A percentile compares a stretch with the other conserved stretches of the same genome.
Conservation (phyloP, 2,888 invertebrate species). For the Agrotis segetum region DNA sequence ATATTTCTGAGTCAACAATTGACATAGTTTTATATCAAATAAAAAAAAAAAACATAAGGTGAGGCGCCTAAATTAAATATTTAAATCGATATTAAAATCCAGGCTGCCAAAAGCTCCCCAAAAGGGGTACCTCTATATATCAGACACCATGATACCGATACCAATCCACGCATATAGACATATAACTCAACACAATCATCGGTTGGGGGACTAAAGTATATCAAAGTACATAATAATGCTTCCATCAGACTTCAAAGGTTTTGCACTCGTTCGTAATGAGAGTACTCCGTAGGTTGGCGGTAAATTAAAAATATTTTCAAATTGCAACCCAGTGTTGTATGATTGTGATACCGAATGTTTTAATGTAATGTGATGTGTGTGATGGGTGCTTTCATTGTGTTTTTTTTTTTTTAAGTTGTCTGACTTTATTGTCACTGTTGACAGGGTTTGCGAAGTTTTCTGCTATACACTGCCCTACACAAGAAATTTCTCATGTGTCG, state of each 20-base stretch:
- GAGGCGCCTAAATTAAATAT: too few species aligned
- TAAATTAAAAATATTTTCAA: conserved; percentile 84
- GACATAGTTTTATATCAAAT: too few species aligned
- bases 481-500: too few species aligned
- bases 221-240: conserved; percentile 58
- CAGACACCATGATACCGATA: conserved; percentile 30
- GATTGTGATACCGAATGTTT: conserved; percentile 58
- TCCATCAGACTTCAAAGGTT: conserved; percentile 78
- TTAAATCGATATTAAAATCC: neutral
- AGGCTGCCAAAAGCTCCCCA: neutral
- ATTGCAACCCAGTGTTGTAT: conserved; percentile 68
- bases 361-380: conserved; percentile 27
- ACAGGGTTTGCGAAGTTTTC: neutral
- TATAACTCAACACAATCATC: conserved; percentile 60
- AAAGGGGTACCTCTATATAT: neutral
- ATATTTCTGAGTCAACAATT: neutral
- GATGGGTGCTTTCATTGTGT: neutral
- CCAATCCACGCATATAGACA: conserved; percentile 49
- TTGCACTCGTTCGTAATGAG: conserved; percentile 73
- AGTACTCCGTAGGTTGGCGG: conserved; percentile 70
- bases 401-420: neutral
- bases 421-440: neutral
- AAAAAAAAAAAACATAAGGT: too few species aligned
- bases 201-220: conserved; percentile 58
- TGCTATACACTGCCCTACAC: too few species aligned